Evolutionary conservation across 2,888 invertebrate genomes (phyloP).

Genomic region (Leptopilina myrica): DNA sequence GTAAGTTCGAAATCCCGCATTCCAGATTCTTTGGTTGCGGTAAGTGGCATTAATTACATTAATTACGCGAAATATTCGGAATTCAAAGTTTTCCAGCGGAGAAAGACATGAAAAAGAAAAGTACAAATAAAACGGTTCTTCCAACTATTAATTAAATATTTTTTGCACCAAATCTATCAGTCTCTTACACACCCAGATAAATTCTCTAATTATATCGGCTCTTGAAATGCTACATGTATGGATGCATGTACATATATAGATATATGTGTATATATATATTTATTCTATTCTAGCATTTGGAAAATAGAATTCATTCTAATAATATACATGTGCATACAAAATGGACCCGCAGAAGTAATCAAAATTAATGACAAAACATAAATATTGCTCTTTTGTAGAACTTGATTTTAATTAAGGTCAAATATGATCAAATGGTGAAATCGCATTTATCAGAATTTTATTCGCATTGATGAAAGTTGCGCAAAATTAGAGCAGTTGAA

Average conservation of each 20-base stretch:
- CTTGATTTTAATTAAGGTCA: slow-evolving; percentile 10
- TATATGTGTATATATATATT: not conserved
- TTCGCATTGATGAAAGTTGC: no score
- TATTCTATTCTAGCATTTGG: not conserved
- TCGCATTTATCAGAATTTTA: slow-evolving; percentile 48
- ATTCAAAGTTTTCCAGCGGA: not conserved
- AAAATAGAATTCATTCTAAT: not conserved
- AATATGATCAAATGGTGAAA: slow-evolving; percentile 45
- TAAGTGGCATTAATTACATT: slow-evolving; percentile 13
- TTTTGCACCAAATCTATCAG: slow-evolving; percentile 6
- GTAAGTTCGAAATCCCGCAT: slow-evolving; percentile 18
- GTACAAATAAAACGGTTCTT: not conserved
- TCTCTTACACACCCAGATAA: not conserved
- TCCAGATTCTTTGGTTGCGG: not conserved
- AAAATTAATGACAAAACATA: slow-evolving; percentile 7
- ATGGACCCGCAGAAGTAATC: not conserved
- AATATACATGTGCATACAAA: not conserved
- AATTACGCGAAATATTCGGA: slow-evolving; percentile 8
- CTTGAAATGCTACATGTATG: not conserved
- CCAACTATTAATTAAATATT: slow-evolving; percentile 5
- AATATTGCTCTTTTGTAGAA: not conserved
- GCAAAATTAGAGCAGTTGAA: no score
- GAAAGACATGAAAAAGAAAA: slow-evolving; percentile 4
- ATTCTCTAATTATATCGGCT: not conserved
- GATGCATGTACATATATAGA: no score